Base-by-base conservation (phyloP, 2,113 vertebrate species). In the Phaethornis superciliosus region DNA sequence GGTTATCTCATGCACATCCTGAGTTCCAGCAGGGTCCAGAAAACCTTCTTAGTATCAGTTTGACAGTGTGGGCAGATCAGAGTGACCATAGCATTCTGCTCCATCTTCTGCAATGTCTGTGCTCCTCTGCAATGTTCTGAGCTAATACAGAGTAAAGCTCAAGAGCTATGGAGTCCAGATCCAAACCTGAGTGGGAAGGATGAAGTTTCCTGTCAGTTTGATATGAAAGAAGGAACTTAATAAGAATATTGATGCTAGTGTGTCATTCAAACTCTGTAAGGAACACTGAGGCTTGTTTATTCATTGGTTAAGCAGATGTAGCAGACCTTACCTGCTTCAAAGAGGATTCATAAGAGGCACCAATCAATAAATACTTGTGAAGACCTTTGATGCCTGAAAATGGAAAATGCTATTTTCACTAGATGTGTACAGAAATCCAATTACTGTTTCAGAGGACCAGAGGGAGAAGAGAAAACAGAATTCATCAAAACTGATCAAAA, bases 351-450 rank as follows among this genome's bases (percentile, higher is more conserved):
- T 71, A 65, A 84, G 56, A 70, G 58, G 70, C 3, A 8, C 52
- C 56, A 91, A 95, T 96, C 88, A 77, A 94, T 94, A 93, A 93
- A 89, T 63, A 42, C 69, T 88, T 62, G 40, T 62, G 65, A 86
- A 86, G 75, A 64, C 51, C 51, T 95, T 88, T 96, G 85, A 92
- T 90, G 77, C 67, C 89, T 93, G 78, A 81, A 91, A 94, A 91
- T 77, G 42, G 88, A 96, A 96, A 97, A 95, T 47, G 17, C 51
- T 96, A 11, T 88, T 95, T 96, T 92, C 78, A 58, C 56, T 42
- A 83, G 49, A 70, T 44, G 59, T 70, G n/a, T 33, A 77, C 64
- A 95, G 88, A 58, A 71, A 89, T 79, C 54, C 81, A 88, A 32
- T 96, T 96, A 91, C 2, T 4, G 33, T 65, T 91, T 80, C 69